Conservation (phyloP, 2,888 invertebrate genomes). For the Apocheima hispidaria region DNA sequence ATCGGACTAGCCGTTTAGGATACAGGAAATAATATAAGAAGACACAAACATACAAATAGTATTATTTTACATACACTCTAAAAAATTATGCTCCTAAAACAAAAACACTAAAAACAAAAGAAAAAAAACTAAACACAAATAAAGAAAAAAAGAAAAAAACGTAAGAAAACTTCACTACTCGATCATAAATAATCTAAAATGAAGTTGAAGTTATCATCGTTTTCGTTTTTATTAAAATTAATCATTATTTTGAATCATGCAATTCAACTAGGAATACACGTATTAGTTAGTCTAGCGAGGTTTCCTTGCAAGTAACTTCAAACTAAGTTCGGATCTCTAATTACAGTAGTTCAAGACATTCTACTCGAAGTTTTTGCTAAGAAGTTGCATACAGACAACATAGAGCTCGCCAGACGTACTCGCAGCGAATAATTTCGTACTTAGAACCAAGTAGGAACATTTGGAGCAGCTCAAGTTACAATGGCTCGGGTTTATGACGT, state of each 20-base stretch:
- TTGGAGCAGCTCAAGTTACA: slow-evolving; percentile 44
- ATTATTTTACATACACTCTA: no score
- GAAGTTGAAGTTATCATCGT: no score
- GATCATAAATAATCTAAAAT: no score
- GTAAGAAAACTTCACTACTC: no score
- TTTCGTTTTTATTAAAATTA: no score
- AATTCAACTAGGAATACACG: background rate
- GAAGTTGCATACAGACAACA: slow-evolving; percentile 25
- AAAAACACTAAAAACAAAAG: no score
- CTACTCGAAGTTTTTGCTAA: slow-evolving; percentile 14
- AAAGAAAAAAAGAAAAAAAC: no score
- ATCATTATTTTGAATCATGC: background rate
- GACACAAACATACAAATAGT: no score
- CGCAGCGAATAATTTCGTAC: slow-evolving; percentile 12
- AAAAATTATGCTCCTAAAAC: no score
- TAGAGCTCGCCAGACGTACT: slow-evolving; percentile 4
- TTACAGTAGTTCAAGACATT: slow-evolving; percentile 5
- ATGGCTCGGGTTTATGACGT: slow-evolving; percentile 50
- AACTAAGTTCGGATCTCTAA: slow-evolving; percentile 9
- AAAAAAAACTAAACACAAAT: no score
- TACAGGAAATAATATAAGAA: no score
- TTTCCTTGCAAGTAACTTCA: slow-evolving; percentile 1
- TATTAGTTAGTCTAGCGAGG: background rate
- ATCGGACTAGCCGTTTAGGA: no score
- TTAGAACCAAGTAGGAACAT: slow-evolving; percentile 37